Base-by-base conservation (phyloP, 2,888 invertebrate genomes). In the Crepidodera aurea region DNA sequence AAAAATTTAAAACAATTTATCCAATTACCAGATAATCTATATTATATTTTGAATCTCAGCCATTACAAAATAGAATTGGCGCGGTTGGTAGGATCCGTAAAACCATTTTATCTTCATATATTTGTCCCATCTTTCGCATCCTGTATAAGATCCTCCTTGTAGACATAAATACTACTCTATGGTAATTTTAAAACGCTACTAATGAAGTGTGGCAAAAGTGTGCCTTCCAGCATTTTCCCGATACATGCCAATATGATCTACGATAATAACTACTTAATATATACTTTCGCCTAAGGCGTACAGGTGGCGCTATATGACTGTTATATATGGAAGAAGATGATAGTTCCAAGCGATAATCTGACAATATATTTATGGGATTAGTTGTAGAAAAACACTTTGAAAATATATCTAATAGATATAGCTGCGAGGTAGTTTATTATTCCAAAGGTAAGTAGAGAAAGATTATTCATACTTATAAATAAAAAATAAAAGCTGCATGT, bases 241-340 rank as follows among this genome's bases (percentile, higher is more conserved):
- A 51, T 51, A 51, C 22, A 37, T 37, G 51, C 51, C 51, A 51
- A 37, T 51, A 58, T 58, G 58, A 42, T 42, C 32, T 51, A 58
- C 51, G 58, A 58, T 40, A 51, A 58, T 58, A 57, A 50, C 39
- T 51, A 13, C 42, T 51, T 58, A 51, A 58, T 58, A 29, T 29
- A 51, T 58, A 32, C 51, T 51, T 7, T 42, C 19, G 51, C 40
- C 16, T 13, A 15, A 22, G 51, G 12, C 13, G 16, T 32, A 58
- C 58, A 51, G 51, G 32, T 58, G 58, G 58, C 58, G 51, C 58
- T 42, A 19, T 13, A 34, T 12, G 19, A 8, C 19, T 19, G 22
- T 44, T 19, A 25, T 25, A 46, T 34, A 34, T 34, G 13, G 34
- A 34, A 13, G 34, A 34, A 34, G n/a, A 34, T 34, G 4, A 29